Percentiles rank a stretch among this genome's conserved stretches.
These are phyloP conservation scores for Prionailurus bengalensis DNA, from an alignment of 2,113 vertebrate species.

Conservation along the genomic window DNA sequence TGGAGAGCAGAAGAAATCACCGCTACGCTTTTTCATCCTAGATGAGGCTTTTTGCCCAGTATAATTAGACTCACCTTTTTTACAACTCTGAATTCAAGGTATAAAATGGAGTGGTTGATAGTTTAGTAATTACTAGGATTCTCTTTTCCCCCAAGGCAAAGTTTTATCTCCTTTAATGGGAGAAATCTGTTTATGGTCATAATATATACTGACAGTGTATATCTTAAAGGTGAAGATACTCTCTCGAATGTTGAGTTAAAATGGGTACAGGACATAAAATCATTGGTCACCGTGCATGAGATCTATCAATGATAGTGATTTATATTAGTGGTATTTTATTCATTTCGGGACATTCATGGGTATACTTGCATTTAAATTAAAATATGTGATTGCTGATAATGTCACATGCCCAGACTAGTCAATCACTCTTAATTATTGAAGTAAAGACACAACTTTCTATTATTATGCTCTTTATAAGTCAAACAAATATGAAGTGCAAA, in stretches of 20 bases:
- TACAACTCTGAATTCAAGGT: not conserved
- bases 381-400: conserved; percentile 16
- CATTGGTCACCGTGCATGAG: conserved; percentile 56
- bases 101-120: not conserved
- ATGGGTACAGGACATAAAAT: not conserved
- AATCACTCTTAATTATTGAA: conserved; percentile 69
- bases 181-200: conserved; percentile 57
- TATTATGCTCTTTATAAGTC: conserved; percentile 48
- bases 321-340: conserved; percentile 25
- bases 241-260: not conserved
- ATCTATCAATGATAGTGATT: not conserved
- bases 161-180: conserved; percentile 57
- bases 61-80: not conserved
- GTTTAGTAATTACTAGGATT: conserved; percentile 37
- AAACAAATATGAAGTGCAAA: conserved; percentile 74
- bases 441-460: conserved; percentile 61
- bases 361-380: conserved; percentile 64
- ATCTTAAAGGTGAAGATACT: not conserved
- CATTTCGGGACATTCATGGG: conserved; percentile 27
- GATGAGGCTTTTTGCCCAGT: not conserved
- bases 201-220: conserved; percentile 21
- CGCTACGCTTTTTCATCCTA: not conserved
- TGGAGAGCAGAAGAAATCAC: not conserved
- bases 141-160: not conserved
- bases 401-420: not conserved